Percentiles rank a stretch among this genome's conserved stretches.
These are phyloP conservation scores for Zoanthus gigantus DNA, from an alignment of 92 coral and sea anemone genomes.

Conservation along the genomic window DNA sequence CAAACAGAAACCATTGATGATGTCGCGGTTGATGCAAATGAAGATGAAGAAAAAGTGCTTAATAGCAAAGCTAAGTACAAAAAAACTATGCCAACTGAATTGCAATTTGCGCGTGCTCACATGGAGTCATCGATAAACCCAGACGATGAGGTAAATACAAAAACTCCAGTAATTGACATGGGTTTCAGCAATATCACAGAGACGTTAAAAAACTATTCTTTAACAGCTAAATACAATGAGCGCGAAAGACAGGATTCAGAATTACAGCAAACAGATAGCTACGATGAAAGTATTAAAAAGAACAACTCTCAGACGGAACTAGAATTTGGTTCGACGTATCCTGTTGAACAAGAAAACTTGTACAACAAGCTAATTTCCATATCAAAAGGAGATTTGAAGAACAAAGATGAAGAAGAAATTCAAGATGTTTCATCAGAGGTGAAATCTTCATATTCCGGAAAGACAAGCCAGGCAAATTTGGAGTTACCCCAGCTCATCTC, in stretches of 20 bases:
- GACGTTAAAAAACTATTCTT: background rate
- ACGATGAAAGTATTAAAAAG: background rate
- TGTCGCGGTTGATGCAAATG: background rate
- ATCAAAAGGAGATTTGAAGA: background rate
- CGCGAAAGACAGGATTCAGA: background rate
- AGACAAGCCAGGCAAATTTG: background rate
- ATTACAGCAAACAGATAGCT: background rate
- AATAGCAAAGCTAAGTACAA: conserved; percentile 1
- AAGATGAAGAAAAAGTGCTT: conserved; percentile 12
- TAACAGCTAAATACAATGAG: background rate
- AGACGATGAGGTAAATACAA: background rate
- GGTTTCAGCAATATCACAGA: background rate
- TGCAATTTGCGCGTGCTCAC: background rate
- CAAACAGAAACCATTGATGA: conserved; percentile 31
- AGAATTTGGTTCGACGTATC: background rate
- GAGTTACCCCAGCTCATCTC: conserved; percentile 12
- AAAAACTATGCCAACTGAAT: background rate
- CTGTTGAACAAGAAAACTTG: background rate
- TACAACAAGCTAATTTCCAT: background rate
- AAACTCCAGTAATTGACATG: background rate
- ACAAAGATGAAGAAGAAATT: conserved; percentile 9
- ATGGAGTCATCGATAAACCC: background rate
- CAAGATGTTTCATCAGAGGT: conserved; percentile 43
- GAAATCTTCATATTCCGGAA: conserved; percentile 36
- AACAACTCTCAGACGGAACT: background rate